These are phyloP conservation scores for Elaphurus davidianus DNA, from an alignment of 2,113 vertebrate genomes.

Conservation along the genomic window DNA sequence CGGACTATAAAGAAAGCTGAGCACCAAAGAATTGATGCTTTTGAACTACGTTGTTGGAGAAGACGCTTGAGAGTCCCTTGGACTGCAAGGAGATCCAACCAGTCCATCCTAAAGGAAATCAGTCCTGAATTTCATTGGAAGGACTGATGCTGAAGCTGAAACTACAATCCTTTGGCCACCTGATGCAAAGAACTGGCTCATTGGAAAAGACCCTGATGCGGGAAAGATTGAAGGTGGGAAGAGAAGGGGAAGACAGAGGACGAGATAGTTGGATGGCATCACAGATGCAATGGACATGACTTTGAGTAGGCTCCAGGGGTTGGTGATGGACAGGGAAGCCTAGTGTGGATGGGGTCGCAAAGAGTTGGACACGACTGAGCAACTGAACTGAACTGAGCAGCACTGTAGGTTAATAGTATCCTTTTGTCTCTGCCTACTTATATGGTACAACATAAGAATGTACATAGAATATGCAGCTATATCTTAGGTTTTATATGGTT, in stretches of 20 bases:
- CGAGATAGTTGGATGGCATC: background rate
- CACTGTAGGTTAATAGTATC: background rate
- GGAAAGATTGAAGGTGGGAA: background rate
- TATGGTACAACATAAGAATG: constrained; percentile 52
- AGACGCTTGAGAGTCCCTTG: background rate
- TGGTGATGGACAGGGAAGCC: background rate
- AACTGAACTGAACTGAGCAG: background rate
- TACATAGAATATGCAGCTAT: constrained; percentile 59
- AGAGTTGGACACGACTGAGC: background rate
- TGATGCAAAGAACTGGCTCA: background rate
- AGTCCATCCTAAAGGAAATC: background rate
- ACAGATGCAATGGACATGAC: background rate
- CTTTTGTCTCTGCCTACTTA: background rate
- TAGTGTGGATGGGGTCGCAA: background rate
- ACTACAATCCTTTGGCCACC: background rate
- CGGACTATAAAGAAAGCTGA: background rate
- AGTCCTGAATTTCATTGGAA: background rate
- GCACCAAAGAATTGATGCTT: background rate
- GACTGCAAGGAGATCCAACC: background rate
- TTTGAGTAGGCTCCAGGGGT: background rate
- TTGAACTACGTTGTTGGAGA: background rate
- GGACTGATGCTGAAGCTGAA: background rate
- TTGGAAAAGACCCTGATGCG: background rate
- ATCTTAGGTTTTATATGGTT: background rate
- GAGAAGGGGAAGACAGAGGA: background rate